Evolutionary conservation across 1,140 invertebrate genomes (phyloP), one percentile per base, ranked within the genome.

Genomic region (Platorchestia sp.): DNA sequence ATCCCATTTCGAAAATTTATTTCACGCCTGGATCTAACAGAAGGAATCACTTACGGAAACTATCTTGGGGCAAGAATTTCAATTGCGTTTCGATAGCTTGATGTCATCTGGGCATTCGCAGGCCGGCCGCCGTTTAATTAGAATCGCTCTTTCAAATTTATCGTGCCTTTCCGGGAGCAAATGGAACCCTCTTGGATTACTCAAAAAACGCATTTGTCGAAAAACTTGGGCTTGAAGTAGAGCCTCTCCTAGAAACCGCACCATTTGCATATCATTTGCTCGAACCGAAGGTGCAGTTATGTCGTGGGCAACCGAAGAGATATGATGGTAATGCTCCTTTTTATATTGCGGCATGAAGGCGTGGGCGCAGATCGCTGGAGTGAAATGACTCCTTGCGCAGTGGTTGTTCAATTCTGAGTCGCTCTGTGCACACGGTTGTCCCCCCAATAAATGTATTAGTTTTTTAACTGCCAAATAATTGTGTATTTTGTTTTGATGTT

Each of bases 201-300:
- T 89, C 59, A 89, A 89, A 89, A 89, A 47, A 47, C 91, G 40
- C 91, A 45, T 47, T 93, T 93, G 45, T 44, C 43, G 45, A 93
- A 93, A 47, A 93, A 16, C 91, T 93, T 93, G 43, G 43, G 43
- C 44, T 47, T 93, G 91, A 93, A 93, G 45, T 93, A 93, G 43
- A 45, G 43, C 41, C 91, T 44, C 45, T 93, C 91, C 41, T 6
- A 41, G 44, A 44, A 93, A 45, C 91, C 45, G 41, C 19, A 40
- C 43, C 91, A 93, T 93, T 93, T 93, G 91, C 91, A 93, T 93
- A 93, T 93, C 91, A 93, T 93, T 93, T 93, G 91, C 91, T 47
- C 44, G 91, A 93, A 93, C 91, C 91, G 91, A 93, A 45, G 91
- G 91, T 44, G 27, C 91, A 42, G 40, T 93, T 47, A 42, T 41